A percentile compares a stretch with the other conserved stretches of the same genome.
Evolutionary conservation across 2,113 vertebrate genomes (phyloP).

Genomic region (Perccottus glenii): DNA sequence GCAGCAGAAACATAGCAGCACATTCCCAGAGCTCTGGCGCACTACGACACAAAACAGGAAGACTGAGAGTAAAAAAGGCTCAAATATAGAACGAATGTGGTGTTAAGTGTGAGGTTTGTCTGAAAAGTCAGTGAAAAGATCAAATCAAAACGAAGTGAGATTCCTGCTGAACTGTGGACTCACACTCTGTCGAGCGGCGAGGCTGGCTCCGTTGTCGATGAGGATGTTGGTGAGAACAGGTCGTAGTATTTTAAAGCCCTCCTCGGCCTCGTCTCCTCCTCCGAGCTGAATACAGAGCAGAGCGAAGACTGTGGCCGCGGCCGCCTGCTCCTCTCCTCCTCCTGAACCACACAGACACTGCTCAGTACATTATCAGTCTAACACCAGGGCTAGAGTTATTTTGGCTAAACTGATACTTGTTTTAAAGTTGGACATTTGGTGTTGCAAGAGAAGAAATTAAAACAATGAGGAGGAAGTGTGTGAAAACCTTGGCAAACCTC

Average conservation of each 20-base stretch:
- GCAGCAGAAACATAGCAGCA: slow-evolving; percentile 93
- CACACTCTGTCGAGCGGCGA: slow-evolving; percentile 87
- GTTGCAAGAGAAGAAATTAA: too few relatives aligned
- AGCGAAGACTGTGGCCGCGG: slow-evolving; percentile 82
- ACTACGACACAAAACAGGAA: slow-evolving; percentile 74
- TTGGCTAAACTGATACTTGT: too few relatives aligned
- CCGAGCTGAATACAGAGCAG: slow-evolving; percentile 94
- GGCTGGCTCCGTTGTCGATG: slow-evolving; percentile 82
- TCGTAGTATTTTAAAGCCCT: slow-evolving; percentile 85
- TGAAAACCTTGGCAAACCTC: too few relatives aligned
- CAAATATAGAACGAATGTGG: background rate
- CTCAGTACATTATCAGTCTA: too few relatives aligned
- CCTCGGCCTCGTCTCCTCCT: slow-evolving; percentile 86
- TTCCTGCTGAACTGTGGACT: too few relatives aligned
- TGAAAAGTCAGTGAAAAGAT: too few relatives aligned
- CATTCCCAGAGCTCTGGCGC: slow-evolving; percentile 88
- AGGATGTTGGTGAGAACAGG: slow-evolving; percentile 85
- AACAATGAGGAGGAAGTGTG: too few relatives aligned
- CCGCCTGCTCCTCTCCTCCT: slow-evolving; percentile 89
- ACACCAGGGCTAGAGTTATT: too few relatives aligned
- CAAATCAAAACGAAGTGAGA: too few relatives aligned
- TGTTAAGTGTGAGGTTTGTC: too few relatives aligned
- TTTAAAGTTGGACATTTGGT: too few relatives aligned
- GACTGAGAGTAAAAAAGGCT: background rate
- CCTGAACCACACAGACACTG: slow-evolving; percentile 70